Conservation (phyloP, 2,113 vertebrate species). For the Corythornis cristatus region DNA sequence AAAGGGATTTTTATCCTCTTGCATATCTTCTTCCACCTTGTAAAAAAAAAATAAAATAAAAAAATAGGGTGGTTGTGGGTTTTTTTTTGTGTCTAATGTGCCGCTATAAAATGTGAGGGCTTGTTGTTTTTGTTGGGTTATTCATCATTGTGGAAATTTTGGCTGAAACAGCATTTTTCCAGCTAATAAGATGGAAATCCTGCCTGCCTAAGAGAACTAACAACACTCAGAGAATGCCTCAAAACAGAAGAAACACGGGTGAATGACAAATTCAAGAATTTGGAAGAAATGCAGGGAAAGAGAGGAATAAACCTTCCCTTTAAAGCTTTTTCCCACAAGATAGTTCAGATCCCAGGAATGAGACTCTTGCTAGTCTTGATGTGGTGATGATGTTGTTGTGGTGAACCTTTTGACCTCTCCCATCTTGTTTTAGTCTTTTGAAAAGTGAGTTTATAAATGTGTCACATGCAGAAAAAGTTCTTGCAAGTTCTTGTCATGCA, state of each 20-base stretch:
- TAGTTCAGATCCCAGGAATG: not conserved
- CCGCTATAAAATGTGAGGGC: not conserved
- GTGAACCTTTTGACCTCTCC: not conserved
- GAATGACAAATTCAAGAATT: too few relatives aligned
- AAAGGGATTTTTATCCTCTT: not conserved
- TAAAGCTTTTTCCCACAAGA: not conserved
- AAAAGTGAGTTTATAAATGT: not conserved
- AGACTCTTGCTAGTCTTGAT: not conserved
- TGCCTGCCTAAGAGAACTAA: not conserved
- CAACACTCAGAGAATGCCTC: not conserved
- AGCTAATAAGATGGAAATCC: constrained; percentile 15
- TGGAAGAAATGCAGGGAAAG: not conserved
- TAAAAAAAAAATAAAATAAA: not conserved
- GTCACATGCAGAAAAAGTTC: not conserved
- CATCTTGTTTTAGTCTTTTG: not conserved
- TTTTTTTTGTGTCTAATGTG: not conserved
- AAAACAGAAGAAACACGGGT: not conserved
- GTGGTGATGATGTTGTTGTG: not conserved
- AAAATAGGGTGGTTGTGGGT: too few relatives aligned
- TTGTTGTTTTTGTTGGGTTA: not conserved
- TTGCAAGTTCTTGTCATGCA: not conserved
- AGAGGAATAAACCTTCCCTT: not conserved
- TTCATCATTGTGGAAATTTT: not conserved
- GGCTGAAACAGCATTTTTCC: not conserved
- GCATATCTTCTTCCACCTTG: not conserved